phyloP scores from a whole-genome alignment of 1,140 invertebrate species.

The Hetaerina americana region DNA sequence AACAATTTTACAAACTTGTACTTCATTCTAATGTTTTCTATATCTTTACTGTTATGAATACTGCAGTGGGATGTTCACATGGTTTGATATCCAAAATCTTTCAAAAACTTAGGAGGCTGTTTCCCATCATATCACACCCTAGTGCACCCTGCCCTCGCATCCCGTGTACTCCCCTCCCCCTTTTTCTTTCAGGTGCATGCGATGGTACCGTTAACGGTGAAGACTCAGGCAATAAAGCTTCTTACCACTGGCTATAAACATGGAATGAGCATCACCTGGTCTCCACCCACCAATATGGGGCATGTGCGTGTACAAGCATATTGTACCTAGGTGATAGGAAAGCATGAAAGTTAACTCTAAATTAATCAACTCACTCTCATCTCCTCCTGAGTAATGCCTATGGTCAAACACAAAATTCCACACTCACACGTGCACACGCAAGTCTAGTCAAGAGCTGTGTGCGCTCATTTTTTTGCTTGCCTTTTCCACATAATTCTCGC shows the following conservation, averaged over 20 bases:
- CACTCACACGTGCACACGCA: too few relatives aligned
- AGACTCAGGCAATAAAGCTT: neutral
- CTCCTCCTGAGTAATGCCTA: too few relatives aligned
- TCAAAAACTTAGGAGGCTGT: neutral
- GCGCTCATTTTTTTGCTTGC: too few relatives aligned
- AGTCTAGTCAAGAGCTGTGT: too few relatives aligned
- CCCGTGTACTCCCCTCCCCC: neutral
- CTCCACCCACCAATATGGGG: neutral
- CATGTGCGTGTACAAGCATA: too few relatives aligned
- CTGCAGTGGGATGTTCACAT: neutral
- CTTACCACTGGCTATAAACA: neutral
- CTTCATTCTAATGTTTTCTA: neutral
- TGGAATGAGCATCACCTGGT: neutral
- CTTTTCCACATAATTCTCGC: too few relatives aligned
- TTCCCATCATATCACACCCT: too few relatives aligned
- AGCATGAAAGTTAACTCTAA: neutral
- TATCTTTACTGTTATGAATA: neutral
- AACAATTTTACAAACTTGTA: conserved; percentile 1
- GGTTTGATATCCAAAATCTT: neutral
- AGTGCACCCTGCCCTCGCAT: neutral
- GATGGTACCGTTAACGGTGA: neutral
- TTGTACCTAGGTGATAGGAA: neutral
- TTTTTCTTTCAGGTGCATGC: neutral
- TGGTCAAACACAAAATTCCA: too few relatives aligned
- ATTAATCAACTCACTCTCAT: neutral